phyloP scores from a whole-genome alignment of 2,113 vertebrate species.

The Psammodynastes pulverulentus region DNA sequence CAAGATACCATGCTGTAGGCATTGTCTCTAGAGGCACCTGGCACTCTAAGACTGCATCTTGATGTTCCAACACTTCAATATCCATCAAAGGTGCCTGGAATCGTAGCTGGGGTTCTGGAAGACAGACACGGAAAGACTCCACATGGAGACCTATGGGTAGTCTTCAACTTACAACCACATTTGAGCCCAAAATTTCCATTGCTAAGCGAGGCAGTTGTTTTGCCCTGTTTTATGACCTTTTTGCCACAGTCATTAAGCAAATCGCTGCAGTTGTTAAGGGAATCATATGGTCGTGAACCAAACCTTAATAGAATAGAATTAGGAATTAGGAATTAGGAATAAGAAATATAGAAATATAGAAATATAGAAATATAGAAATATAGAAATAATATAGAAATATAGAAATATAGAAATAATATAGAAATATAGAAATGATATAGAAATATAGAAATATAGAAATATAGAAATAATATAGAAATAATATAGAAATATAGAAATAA shows the following conservation, averaged over 20 bases:
- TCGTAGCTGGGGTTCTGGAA: constrained; percentile 82
- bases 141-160: accelerated
- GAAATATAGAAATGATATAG: too few relatives aligned
- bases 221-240: neutral
- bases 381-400: too few relatives aligned
- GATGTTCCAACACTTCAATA: constrained; percentile 85
- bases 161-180: neutral
- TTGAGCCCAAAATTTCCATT: neutral
- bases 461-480: too few relatives aligned
- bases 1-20: constrained; percentile 91
- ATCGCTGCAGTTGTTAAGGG: neutral
- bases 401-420: too few relatives aligned
- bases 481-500: too few relatives aligned
- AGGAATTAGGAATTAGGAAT: too few relatives aligned
- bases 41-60: constrained; percentile 90
- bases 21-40: constrained; percentile 91
- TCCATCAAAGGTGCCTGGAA: constrained; percentile 90
- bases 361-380: too few relatives aligned
- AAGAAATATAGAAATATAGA: too few relatives aligned
- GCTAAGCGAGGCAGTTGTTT: neutral
- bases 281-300: neutral
- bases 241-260: neutral
- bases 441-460: too few relatives aligned
- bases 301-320: too few relatives aligned
- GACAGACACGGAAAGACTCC: neutral